These are phyloP conservation scores for Neosilurus hyrtlii DNA, from an alignment of 2,797 vertebrate genomes.

Conservation along the genomic window DNA sequence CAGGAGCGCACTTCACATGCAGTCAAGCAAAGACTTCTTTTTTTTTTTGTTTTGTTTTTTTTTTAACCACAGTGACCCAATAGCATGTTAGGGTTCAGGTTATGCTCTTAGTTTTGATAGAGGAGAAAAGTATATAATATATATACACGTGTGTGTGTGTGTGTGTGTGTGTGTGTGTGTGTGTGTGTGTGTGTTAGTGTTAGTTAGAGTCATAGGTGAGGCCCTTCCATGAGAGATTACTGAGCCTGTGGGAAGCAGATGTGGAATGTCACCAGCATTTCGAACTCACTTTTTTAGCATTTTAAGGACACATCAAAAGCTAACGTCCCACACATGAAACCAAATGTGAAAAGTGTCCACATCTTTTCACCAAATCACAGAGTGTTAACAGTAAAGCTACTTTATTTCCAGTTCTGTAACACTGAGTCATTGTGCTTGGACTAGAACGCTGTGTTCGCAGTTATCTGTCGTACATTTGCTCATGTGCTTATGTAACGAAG, in stretches of 20 bases:
- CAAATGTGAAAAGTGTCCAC: neutral
- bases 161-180: slow-evolving; percentile 13
- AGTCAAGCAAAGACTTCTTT: no score
- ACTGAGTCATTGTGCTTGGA: neutral
- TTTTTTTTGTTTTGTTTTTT: no score
- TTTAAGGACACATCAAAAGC: neutral
- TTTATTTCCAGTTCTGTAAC: neutral
- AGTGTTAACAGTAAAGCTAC: neutral
- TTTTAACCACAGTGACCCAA: neutral
- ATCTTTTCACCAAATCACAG: slow-evolving; percentile 23
- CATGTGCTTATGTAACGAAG: slow-evolving; percentile 10
- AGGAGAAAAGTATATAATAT: no score
- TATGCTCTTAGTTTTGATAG: no score
- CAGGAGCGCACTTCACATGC: neutral
- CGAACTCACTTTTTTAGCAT: neutral
- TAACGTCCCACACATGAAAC: neutral
- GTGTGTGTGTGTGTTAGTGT: slow-evolving; percentile 19
- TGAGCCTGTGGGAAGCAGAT: neutral
- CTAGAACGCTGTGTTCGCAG: neutral
- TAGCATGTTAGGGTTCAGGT: neutral
- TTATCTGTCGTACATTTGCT: neutral
- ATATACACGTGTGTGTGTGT: neutral
- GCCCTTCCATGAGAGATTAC: neutral
- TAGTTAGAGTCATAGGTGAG: slow-evolving; percentile 32
- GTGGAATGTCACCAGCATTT: slow-evolving; percentile 37